phyloP scores from a whole-genome alignment of 2,888 invertebrate genomes.

The Drosophila mimetica region DNA sequence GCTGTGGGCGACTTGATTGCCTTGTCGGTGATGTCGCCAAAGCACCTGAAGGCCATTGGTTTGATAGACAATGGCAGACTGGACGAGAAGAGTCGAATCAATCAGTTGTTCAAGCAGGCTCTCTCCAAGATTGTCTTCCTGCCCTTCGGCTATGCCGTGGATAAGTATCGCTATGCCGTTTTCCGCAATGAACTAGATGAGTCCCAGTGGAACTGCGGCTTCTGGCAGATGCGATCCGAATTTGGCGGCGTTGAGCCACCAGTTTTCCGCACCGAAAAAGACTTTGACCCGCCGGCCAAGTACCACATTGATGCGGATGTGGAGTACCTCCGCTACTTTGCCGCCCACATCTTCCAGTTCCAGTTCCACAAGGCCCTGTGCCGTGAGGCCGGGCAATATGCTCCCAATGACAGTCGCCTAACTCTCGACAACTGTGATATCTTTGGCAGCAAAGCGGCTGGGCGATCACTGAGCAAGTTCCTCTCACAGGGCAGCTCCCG shows the following conservation, averaged over 20 bases:
- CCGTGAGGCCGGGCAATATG: constrained; percentile 91
- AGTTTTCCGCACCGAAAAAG: constrained; percentile 86
- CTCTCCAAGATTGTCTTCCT: constrained; percentile 89
- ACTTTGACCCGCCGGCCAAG: constrained; percentile 91
- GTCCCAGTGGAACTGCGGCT: constrained; percentile 88
- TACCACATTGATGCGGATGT: constrained; percentile 90
- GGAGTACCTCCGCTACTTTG: constrained; percentile 89
- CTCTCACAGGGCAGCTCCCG: constrained; percentile 89
- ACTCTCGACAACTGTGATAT: constrained; percentile 91
- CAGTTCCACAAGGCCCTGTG: constrained; percentile 90
- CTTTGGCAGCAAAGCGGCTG: constrained; percentile 91
- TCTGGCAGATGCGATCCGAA: constrained; percentile 87
- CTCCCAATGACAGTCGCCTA: constrained; percentile 83
- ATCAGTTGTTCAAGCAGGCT: constrained; percentile 86
- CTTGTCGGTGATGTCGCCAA: constrained; percentile 88
- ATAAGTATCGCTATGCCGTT: constrained; percentile 89
- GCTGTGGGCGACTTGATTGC: constrained; percentile 90
- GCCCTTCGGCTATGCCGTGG: constrained; percentile 89
- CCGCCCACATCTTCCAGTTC: constrained; percentile 92
- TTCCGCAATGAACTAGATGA: constrained; percentile 87
- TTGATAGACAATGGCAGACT: constrained; percentile 87
- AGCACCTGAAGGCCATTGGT: constrained; percentile 89
- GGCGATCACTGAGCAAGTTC: constrained; percentile 89
- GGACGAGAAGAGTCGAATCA: constrained; percentile 87
- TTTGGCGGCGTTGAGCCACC: constrained; percentile 89